Evolutionary conservation across 2,113 vertebrate genomes (phyloP), one percentile per base, ranked within the genome.

Genomic region (Apaloderma vittatum): DNA sequence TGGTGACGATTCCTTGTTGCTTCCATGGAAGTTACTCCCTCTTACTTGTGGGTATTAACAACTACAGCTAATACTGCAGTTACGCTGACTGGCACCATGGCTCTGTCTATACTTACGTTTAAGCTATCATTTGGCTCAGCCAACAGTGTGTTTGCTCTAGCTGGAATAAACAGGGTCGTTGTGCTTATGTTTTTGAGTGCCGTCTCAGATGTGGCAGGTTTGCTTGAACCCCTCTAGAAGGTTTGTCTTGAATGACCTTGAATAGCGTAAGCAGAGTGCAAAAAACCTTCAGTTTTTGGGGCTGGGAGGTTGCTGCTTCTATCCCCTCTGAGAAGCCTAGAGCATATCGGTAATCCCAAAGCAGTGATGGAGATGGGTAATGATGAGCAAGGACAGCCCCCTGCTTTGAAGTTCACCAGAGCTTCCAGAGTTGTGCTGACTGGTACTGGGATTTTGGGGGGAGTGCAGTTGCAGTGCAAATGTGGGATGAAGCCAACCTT

Each of bases 81-180:
- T 55, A 12, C 49, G 16, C n/a, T 1, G 0, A 3, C 0, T 0
- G 8, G 34, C 71, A 67, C 43, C 9, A 8, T 17, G 45, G 57
- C 30, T 49, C 37, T 18, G 18, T 4, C 55, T 9, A 12, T 1
- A 0, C 51, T n/a, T 70, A 26, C 9, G 20, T 4, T 3, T 32
- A 54, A 10, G 23, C 57, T 79, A 22, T n/a, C 6, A 0, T 77
- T 59, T 15, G 37, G 20, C 74, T 26, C 55, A 12, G 76, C 43
- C 2, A 0, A 2, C 36, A 22, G 36, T 0, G 5, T 3, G 20
- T 24, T 17, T 21, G 20, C 45, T 9, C 6, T 19, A 6, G 11
- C 48, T 29, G 62, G 2, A 40, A 6, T 2, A 6, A 45, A 21
- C 61, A 51, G 43, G 3, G 10, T 32, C 16, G 0, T 15, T 6